Base-by-base conservation (phyloP, 64 coral and sea anemone genomes). In the Porites australiensis region DNA sequence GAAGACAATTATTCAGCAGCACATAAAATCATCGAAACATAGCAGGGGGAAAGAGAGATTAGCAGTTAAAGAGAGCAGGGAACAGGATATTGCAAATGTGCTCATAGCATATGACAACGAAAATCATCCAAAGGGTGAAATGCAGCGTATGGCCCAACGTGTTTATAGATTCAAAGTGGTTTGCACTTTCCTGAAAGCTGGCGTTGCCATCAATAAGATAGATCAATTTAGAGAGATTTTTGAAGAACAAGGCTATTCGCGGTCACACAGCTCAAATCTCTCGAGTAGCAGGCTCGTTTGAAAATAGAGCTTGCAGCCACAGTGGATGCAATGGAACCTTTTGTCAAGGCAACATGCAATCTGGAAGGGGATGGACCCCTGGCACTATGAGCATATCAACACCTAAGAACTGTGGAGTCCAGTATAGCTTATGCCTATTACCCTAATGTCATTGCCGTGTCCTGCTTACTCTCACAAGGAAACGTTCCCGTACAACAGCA, bases 261-360 rank as follows among this genome's bases (percentile, higher is more conserved):
- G 74, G 57, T 77, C 74, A 52, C 23, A 27, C 10, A 89, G 73
- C 78, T 69, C 60, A 27, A 47, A 90, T 90, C 88, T 79, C 50
- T 79, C 75, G n/a, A n/a, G n/a, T n/a, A 73, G 67, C 71, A 47
- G 48, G 75, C 88, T 22, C 8, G 14, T 90, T 90, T 90, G 88
- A 69, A 55, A 67, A 67, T 90, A 1, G 74, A 90, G 58, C 47
- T 90, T 50, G 88, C 77, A 5, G 88, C 77, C 15, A 90, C 76
- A 23, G 2, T 90, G 2, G 75, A 90, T 90, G 62, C 77, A 20
- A 81, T 90, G 50, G 88, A 90, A 44, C 88, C 88, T 44, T 72
- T 90, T 72, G 88, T 90, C 88, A 90, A 90, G 75, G 76, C 88
- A 82, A 90, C 88, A 18, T 90, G 81, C 89, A 91, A 83, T 71